Evolutionary conservation across 2,888 invertebrate species (phyloP), one percentile per base, ranked within the genome.

Genomic region (Listrodromus nycthemerus): DNA sequence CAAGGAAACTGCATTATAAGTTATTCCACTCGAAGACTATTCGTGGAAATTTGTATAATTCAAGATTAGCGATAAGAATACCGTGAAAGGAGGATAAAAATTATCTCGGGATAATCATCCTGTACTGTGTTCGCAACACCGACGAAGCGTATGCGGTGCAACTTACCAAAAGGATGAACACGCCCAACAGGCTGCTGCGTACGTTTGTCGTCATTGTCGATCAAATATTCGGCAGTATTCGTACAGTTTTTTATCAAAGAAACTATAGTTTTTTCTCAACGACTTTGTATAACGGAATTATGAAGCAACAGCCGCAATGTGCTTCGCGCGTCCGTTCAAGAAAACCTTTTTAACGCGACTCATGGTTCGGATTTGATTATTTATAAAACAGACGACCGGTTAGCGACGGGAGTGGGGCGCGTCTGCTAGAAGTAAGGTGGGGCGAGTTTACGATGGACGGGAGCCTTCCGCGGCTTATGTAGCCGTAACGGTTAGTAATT

Each of bases 311-410:
- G 5, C 61, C 27, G 30, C 61, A 30, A n/a, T 21, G 27, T 65
- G 27, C 45, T 61, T 61, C 48, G 45, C 48, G n/a, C 58, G 66
- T 58, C 55, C 50, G 71, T 67, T 75, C 37, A 55, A 70, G 69
- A 70, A 55, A 65, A 70, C 37, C 63, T 70, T 74, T 79, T 65
- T 48, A 83, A 79, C 63, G 48, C 65, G 74, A 52, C 75, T 63
- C 74, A 65, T 74, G 27, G 55, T 75, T 48, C 50, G 69, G 75
- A 83, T 83, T 70, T 75, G 63, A 79, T 83, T 63, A 58, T 83
- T 55, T 75, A 71, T 65, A 79, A 79, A 48, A 30, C 61, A 75
- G 82, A 24, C 79, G 75, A 79, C 82, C 75, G 75, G 79, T 80
- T 50, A 33, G 70, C 6, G 3, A 63, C 55, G 13, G 65, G 80